Base-by-base conservation (phyloP, 1,140 invertebrate species). In the Tetramorium parvispinum region DNA sequence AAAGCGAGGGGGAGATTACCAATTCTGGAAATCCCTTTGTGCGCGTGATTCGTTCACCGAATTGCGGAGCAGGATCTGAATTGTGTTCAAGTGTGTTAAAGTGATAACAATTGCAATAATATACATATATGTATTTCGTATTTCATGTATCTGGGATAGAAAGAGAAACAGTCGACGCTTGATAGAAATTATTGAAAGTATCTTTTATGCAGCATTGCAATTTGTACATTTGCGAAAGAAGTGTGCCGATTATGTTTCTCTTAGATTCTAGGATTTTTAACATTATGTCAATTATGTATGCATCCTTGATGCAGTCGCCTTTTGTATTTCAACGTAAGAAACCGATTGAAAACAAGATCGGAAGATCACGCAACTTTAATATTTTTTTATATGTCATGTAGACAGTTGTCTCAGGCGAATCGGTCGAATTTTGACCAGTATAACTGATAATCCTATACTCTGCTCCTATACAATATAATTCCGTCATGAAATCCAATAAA, bases 71-170 rank as follows among this genome's bases (percentile, higher is more conserved):
- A 53, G 46, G 37, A 81, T 32, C 57, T 13, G 49, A 81, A 57
- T 57, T 70, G 78, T 70, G 78, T 40, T 65, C 11, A 78, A 78
- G 59, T 78, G 76, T 65, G 32, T 57, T 55, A 43, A 55, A 81
- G 78, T 81, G 78, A 70, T n/a, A 55, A 81, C 32, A 70, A 55
- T 70, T 81, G 63, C 78, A n/a, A n/a, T 57, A 43, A 65, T 37
- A 24, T 16, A 55, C 46, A 16, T 46, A 46, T 24, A 59, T 24
- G 59, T 59, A 59, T 59, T 11, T 40, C 11, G 37, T 40, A 18
- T 27, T 68, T 53, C 37, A 53, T 57, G 18, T 18, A 13, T 53
- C 40, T 68, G 49, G 16, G 49, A 66, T 24, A 24, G 43, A 49
- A 43, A 24, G 46, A 37, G 61, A 43, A 43, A 81, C 24, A 6